Evolutionary conservation across 2,888 invertebrate species (phyloP).

Genomic region (Luffia ferchaultella): DNA sequence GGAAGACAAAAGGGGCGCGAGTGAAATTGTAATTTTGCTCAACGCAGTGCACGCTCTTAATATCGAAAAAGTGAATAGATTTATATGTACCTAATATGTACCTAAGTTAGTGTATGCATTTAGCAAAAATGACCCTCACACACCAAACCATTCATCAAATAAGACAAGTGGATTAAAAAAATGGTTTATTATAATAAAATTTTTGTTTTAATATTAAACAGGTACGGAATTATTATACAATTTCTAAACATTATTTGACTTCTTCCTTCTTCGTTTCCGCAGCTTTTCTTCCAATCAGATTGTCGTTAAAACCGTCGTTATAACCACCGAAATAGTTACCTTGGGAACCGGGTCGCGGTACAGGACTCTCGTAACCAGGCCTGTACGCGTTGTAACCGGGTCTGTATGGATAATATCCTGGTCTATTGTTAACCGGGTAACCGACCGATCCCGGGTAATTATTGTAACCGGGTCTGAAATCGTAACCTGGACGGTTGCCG

Average conservation of each 20-base stretch:
- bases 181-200: not conserved
- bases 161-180: not conserved
- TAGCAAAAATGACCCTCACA: no score
- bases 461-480: slow-evolving; percentile 16
- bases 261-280: slow-evolving; percentile 31
- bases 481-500: slow-evolving; percentile 23
- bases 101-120: no score
- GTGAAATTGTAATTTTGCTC: no score
- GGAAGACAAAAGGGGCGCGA: no score
- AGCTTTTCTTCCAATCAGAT: slow-evolving; percentile 34
- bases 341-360: slow-evolving; percentile 21
- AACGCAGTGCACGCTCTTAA: no score
- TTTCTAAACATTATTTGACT: no score
- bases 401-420: slow-evolving; percentile 17
- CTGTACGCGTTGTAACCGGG: slow-evolving; percentile 18
- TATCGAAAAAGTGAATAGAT: no score
- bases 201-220: no score
- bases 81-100: no score
- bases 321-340: slow-evolving; percentile 40
- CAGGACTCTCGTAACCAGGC: slow-evolving; percentile 16
- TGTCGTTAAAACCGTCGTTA: slow-evolving; percentile 36
- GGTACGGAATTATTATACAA: not conserved
- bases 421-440: slow-evolving; percentile 18
- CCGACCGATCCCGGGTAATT: slow-evolving; percentile 18
- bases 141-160: no score